A percentile compares a stretch with the other conserved stretches of the same genome.
These are phyloP conservation scores for Clarias batrachus DNA, from an alignment of 2,113 vertebrate genomes.

Conservation along the genomic window DNA sequence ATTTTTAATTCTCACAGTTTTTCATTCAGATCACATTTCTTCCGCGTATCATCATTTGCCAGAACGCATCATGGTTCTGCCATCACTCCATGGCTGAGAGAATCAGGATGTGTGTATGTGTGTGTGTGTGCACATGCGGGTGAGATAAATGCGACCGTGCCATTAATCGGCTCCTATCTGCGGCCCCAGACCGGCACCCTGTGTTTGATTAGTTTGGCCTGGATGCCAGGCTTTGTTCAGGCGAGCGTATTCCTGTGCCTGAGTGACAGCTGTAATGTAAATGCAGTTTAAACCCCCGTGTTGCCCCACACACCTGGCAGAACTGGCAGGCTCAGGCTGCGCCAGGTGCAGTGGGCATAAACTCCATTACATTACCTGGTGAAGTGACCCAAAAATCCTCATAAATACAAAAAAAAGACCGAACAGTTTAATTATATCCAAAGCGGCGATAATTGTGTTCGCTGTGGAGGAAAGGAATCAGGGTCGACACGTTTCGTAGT, in stretches of 20 bases:
- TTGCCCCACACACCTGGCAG: not conserved
- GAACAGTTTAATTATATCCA: not conserved
- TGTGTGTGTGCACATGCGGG: not conserved
- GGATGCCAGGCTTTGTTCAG: conserved; percentile 67
- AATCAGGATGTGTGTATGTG: not conserved
- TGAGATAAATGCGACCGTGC: conserved; percentile 27
- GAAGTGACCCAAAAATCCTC: not conserved
- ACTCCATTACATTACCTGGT: not conserved
- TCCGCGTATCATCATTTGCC: not conserved
- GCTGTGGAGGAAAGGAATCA: not conserved
- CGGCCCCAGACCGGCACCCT: conserved; percentile 66
- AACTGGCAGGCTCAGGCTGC: conserved; percentile 7
- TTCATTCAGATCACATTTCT: not conserved
- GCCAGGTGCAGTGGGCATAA: conserved; percentile 27
- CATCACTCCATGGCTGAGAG: not conserved
- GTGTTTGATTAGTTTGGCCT: conserved; percentile 63
- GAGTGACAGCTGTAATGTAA: conserved; percentile 66
- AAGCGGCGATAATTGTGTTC: not conserved
- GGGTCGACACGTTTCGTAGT: not conserved
- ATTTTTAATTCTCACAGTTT: not conserved
- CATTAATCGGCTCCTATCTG: conserved; percentile 68
- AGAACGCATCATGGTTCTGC: not conserved
- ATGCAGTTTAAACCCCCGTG: not conserved
- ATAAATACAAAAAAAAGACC: not conserved
- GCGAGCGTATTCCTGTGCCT: conserved; percentile 67